Evolutionary conservation across 2,888 invertebrate species (phyloP).

Genomic region (Lottia gigantea): DNA sequence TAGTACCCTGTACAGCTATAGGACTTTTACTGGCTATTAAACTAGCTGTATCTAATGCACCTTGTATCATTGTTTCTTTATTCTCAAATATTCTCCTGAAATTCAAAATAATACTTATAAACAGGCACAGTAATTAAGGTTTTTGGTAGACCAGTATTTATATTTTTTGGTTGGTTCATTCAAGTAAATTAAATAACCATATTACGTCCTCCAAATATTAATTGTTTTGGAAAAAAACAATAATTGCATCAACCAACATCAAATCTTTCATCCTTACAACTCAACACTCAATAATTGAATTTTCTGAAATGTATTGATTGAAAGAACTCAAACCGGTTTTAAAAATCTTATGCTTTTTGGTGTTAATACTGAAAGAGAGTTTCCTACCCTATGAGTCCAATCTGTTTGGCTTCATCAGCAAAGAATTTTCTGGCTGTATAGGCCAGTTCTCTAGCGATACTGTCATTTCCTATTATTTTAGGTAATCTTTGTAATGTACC

Average conservation of each 20-base stretch:
- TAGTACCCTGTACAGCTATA: constrained; percentile 92
- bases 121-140: too few relatives aligned
- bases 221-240: too few relatives aligned
- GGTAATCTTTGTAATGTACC: constrained; percentile 93
- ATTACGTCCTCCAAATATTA: too few relatives aligned
- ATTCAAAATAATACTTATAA: constrained; percentile 52
- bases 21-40: constrained; percentile 90
- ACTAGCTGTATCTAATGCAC: constrained; percentile 80
- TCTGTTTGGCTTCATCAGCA: constrained; percentile 82
- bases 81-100: constrained; percentile 70
- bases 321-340: neutral
- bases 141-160: too few relatives aligned
- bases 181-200: too few relatives aligned
- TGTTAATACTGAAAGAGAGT: neutral
- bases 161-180: too few relatives aligned
- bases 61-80: constrained; percentile 79
- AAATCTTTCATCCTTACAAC: too few relatives aligned
- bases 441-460: constrained; percentile 87
- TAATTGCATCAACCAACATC: too few relatives aligned
- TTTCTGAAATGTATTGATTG: too few relatives aligned
- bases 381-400: constrained; percentile 82
- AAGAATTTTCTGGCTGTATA: constrained; percentile 85
- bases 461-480: constrained; percentile 87
- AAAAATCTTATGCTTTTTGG: neutral
- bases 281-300: too few relatives aligned